These are phyloP conservation scores for Agriotes lineatus DNA, from an alignment of 2,888 invertebrate species.

Conservation along the genomic window DNA sequence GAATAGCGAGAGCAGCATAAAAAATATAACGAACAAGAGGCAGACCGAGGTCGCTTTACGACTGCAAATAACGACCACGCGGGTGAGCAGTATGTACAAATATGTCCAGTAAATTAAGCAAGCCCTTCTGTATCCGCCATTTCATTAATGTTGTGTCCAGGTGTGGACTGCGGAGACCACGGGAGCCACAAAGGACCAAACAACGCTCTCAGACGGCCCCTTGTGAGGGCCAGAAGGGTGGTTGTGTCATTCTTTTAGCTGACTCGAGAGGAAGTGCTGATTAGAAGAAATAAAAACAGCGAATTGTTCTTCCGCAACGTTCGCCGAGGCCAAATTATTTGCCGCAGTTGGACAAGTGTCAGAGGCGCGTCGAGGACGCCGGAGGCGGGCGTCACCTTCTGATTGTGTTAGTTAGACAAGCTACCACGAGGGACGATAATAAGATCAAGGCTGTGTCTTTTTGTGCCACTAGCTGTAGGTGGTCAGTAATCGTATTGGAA, in stretches of 20 bases:
- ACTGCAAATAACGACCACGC: not conserved
- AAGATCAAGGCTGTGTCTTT: slow-evolving; percentile 50
- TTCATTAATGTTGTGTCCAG: slow-evolving; percentile 51
- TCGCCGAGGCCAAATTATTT: slow-evolving; percentile 23
- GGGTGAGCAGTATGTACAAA: slow-evolving; percentile 10
- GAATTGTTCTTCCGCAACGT: slow-evolving; percentile 32
- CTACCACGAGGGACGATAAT: slow-evolving; percentile 50
- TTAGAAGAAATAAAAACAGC: slow-evolving; percentile 37
- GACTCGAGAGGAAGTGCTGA: slow-evolving; percentile 39
- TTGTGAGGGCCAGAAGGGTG: slow-evolving; percentile 48
- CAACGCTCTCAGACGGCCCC: slow-evolving; percentile 46
- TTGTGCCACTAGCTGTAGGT: slow-evolving; percentile 55
- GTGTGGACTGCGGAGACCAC: slow-evolving; percentile 48
- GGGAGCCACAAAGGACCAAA: slow-evolving; percentile 48
- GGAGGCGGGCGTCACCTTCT: slow-evolving; percentile 48
- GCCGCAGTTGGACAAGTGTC: slow-evolving; percentile 39
- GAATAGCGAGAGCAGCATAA: not conserved
- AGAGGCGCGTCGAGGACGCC: slow-evolving; percentile 39
- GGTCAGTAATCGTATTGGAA: slow-evolving; percentile 64
- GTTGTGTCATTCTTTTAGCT: slow-evolving; percentile 38
- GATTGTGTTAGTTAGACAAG: slow-evolving; percentile 53
- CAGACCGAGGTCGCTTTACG: not conserved
- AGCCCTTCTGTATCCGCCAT: slow-evolving; percentile 51
- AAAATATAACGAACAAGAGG: not conserved
- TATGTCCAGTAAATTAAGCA: slow-evolving; percentile 54